phyloP scores from a whole-genome alignment of 2,888 invertebrate genomes.

The Drosophila nr. fundita region DNA sequence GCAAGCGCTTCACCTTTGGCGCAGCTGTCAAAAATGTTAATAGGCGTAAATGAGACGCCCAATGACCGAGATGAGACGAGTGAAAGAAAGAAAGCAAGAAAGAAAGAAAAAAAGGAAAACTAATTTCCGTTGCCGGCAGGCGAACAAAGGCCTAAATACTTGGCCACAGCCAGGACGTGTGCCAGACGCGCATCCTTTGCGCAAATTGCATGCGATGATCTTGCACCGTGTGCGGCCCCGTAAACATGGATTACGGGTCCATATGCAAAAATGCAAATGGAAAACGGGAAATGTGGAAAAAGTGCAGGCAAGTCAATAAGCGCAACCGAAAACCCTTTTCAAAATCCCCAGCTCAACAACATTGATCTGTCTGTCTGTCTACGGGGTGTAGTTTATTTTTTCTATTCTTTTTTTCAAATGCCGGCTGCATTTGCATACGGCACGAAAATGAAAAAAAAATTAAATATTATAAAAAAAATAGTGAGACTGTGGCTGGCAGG shows the following conservation, averaged over 20 bases:
- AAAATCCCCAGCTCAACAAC: slow-evolving; percentile 45
- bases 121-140: slow-evolving; percentile 62
- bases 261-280: slow-evolving; percentile 56
- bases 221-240: slow-evolving; percentile 64
- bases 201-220: slow-evolving; percentile 63
- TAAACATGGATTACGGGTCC: slow-evolving; percentile 59
- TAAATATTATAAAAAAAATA: slow-evolving; percentile 66
- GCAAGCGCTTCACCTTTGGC: slow-evolving; percentile 59
- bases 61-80: slow-evolving; percentile 42
- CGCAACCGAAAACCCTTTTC: slow-evolving; percentile 57
- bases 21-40: slow-evolving; percentile 74
- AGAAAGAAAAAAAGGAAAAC: slow-evolving; percentile 48
- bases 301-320: slow-evolving; percentile 57
- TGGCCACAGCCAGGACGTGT: slow-evolving; percentile 61
- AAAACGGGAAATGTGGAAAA: slow-evolving; percentile 34
- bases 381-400: slow-evolving; percentile 59
- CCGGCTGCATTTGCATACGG: slow-evolving; percentile 70
- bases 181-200: slow-evolving; percentile 68
- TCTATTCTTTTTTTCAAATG: slow-evolving; percentile 4
- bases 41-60: slow-evolving; percentile 79
- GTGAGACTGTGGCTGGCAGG: slow-evolving; percentile 77
- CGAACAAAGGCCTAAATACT: slow-evolving; percentile 47
- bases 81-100: not conserved
- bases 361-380: slow-evolving; percentile 25
- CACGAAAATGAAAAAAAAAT: slow-evolving; percentile 63